Percentiles rank a stretch among this genome's conserved stretches.
Evolutionary conservation across 1,140 invertebrate genomes (phyloP).

Genomic region (Muscidifurax raptorellus): DNA sequence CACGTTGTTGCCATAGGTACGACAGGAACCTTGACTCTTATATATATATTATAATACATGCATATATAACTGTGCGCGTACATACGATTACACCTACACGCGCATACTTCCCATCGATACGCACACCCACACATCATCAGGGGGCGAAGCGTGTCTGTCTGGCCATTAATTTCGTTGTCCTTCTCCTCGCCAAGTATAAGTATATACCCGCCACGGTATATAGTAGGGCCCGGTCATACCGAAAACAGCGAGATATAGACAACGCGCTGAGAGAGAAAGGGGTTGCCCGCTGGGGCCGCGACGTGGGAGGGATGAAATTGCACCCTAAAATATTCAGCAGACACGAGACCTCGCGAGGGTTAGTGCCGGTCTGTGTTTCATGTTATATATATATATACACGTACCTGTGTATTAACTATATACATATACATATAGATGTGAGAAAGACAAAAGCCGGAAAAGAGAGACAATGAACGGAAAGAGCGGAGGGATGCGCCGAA

Average conservation of each 20-base stretch:
- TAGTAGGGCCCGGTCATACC: background rate
- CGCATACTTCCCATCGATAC: background rate
- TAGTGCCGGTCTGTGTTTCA: slow-evolving; percentile 38
- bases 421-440: no score
- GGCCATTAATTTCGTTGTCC: slow-evolving; percentile 62
- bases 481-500: slow-evolving; percentile 9
- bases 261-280: background rate
- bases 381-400: background rate
- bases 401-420: background rate
- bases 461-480: slow-evolving; percentile 5
- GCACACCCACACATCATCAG: no score
- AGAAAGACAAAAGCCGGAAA: slow-evolving; percentile 39
- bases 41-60: background rate
- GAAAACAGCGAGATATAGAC: slow-evolving; percentile 6
- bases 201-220: background rate
- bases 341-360: slow-evolving; percentile 50
- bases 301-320: slow-evolving; percentile 58
- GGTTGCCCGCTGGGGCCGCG: slow-evolving; percentile 24
- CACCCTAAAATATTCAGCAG: slow-evolving; percentile 66
- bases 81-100: background rate
- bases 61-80: background rate
- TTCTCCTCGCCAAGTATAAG: slow-evolving; percentile 41
- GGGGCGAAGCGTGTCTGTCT: background rate
- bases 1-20: background rate
- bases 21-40: background rate